phyloP scores from a whole-genome alignment of 2,888 invertebrate species.

The Stenoptilia bipunctidactyla region DNA sequence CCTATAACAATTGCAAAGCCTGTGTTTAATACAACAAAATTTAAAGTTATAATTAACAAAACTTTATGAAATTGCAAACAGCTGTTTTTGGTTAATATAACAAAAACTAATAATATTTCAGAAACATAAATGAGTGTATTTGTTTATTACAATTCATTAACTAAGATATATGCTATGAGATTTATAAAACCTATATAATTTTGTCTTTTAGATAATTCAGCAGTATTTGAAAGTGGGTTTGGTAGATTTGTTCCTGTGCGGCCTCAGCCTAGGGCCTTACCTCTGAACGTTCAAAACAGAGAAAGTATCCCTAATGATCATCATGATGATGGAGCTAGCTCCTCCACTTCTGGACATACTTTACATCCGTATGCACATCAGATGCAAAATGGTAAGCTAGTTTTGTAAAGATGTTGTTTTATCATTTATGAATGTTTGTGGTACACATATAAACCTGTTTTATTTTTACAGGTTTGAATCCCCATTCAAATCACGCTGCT shows the following conservation, averaged over 20 bases:
- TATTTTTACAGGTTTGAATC: slow-evolving; percentile 38
- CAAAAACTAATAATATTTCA: too few species aligned
- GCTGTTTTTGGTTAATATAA: too few species aligned
- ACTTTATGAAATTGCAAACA: too few species aligned
- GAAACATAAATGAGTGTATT: too few species aligned
- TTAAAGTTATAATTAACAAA: too few species aligned
- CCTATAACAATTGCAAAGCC: too few species aligned
- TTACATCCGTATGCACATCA: slow-evolving; percentile 58
- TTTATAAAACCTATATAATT: too few species aligned
- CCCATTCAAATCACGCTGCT: slow-evolving; percentile 61
- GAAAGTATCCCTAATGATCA: slow-evolving; percentile 46
- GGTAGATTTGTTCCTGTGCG: slow-evolving; percentile 65
- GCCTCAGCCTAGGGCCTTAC: slow-evolving; percentile 58
- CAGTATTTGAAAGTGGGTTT: slow-evolving; percentile 58
- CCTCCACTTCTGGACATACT: slow-evolving; percentile 44
- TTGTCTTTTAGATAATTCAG: slow-evolving; percentile 56
- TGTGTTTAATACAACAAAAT: too few species aligned
- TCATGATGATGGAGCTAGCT: slow-evolving; percentile 45
- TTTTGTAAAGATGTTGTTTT: neutral
- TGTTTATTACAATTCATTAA: too few species aligned
- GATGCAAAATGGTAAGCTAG: slow-evolving; percentile 50
- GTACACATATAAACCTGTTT: neutral
- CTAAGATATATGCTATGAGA: too few species aligned
- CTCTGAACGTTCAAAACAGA: slow-evolving; percentile 54
- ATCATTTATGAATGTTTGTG: neutral